A percentile compares a stretch with the other conserved stretches of the same genome.
Evolutionary conservation across 2,113 vertebrate genomes (phyloP).

Genomic region (Alectura lathami): DNA sequence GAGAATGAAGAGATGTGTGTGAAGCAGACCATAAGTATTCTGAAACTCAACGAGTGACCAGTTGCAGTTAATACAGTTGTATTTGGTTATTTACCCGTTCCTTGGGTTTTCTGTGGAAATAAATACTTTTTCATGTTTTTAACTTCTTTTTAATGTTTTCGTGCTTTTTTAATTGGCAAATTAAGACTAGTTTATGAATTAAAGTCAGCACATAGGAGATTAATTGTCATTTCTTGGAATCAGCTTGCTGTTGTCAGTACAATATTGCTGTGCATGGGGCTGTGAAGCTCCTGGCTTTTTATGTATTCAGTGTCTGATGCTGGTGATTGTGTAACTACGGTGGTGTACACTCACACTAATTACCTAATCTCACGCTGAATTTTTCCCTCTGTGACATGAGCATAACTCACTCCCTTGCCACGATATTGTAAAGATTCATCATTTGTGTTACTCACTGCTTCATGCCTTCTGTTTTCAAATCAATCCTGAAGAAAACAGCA

Average conservation of each 20-base stretch:
- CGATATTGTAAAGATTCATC: not conserved
- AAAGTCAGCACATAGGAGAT: not conserved
- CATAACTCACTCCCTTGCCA: not conserved
- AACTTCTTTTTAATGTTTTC: not conserved
- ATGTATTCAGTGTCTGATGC: not conserved
- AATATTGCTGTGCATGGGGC: not conserved
- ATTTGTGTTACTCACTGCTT: not conserved
- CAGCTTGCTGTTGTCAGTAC: not conserved
- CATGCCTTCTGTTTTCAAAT: constrained; percentile 20
- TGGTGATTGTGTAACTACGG: not conserved
- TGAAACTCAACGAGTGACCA: not conserved
- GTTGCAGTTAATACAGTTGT: not conserved
- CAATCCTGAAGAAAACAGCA: constrained; percentile 86
- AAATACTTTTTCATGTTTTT: not conserved
- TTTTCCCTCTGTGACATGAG: not conserved
- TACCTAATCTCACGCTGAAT: not conserved
- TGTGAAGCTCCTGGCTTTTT: not conserved
- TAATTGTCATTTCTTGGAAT: not conserved
- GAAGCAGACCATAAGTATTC: not conserved
- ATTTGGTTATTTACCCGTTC: not conserved
- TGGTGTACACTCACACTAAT: not conserved
- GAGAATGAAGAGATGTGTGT: not conserved
- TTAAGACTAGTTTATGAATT: not conserved
- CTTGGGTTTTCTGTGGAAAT: not conserved
- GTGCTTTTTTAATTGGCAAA: not conserved